Conservation (phyloP, 2,797 vertebrate species). For the Poecilia gillii region DNA sequence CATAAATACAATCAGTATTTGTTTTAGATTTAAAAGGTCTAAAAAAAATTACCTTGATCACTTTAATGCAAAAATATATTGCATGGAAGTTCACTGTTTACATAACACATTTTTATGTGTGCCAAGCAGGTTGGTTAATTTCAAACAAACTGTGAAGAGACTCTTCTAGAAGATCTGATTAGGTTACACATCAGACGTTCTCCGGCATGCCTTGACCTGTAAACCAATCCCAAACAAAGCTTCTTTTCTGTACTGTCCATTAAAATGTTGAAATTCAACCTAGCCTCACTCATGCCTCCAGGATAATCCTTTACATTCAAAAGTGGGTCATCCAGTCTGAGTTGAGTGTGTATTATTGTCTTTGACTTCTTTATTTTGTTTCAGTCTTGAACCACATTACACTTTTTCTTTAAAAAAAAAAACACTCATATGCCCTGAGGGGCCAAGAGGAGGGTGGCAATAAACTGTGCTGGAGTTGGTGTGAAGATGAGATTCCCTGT, state of each 20-base stretch:
- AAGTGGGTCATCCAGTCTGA: constrained; percentile 49
- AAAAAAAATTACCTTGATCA: neutral
- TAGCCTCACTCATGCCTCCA: constrained; percentile 2
- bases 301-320: constrained; percentile 20
- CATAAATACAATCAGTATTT: neutral
- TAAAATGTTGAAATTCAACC: constrained; percentile 11
- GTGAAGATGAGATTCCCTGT: neutral
- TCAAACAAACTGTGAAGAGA: constrained; percentile 12
- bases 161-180: constrained; percentile 10
- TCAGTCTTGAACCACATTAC: constrained; percentile 43
- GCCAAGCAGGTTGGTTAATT: neutral
- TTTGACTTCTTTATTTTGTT: constrained; percentile 46
- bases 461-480: constrained; percentile 5
- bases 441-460: constrained; percentile 35
- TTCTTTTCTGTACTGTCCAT: neutral
- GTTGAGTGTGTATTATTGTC: constrained; percentile 30
- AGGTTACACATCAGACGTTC: constrained; percentile 28
- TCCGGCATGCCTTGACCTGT: constrained; percentile 19
- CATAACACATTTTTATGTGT: neutral
- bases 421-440: constrained; percentile 32
- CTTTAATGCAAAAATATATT: neutral
- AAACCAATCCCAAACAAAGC: constrained; percentile 13
- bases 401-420: constrained; percentile 37
- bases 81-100: neutral
- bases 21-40: neutral